Percentiles rank a stretch among this genome's conserved stretches.
Conservation (phyloP, 2,888 invertebrate species). For the Marronus borbonicus region DNA sequence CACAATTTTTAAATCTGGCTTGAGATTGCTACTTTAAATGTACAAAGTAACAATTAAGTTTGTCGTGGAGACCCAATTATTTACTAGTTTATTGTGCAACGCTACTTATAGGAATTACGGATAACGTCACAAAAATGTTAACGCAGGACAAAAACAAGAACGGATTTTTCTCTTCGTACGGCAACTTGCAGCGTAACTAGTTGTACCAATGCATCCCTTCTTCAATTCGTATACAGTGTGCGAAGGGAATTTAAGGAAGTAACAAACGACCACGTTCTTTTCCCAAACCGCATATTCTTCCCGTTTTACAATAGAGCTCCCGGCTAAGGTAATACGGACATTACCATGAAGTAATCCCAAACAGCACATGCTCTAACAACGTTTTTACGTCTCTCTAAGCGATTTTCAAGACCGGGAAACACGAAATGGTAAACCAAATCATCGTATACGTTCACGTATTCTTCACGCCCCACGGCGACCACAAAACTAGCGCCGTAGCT, state of each 20-base stretch:
- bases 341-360: background rate
- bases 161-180: too few relatives aligned
- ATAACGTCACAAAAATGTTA: too few relatives aligned
- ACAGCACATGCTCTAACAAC: slow-evolving; percentile 6
- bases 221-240: background rate
- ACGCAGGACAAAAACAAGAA: too few relatives aligned
- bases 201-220: too few relatives aligned
- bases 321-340: background rate
- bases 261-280: background rate
- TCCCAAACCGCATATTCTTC: background rate
- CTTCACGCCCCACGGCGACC: slow-evolving; percentile 14
- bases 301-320: background rate
- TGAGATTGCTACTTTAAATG: too few relatives aligned
- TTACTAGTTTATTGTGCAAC: too few relatives aligned
- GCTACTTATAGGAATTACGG: too few relatives aligned
- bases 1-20: too few relatives aligned
- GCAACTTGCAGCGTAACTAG: too few relatives aligned
- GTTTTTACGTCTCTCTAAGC: slow-evolving; percentile 10
- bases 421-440: slow-evolving; percentile 8
- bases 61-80: too few relatives aligned
- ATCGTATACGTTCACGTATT: slow-evolving; percentile 12
- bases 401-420: slow-evolving; percentile 2
- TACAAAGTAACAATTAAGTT: too few relatives aligned
- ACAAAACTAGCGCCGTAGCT: slow-evolving; percentile 20
- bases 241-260: background rate